phyloP scores from a whole-genome alignment of 2,113 vertebrate genomes.

The Pandion haliaetus region DNA sequence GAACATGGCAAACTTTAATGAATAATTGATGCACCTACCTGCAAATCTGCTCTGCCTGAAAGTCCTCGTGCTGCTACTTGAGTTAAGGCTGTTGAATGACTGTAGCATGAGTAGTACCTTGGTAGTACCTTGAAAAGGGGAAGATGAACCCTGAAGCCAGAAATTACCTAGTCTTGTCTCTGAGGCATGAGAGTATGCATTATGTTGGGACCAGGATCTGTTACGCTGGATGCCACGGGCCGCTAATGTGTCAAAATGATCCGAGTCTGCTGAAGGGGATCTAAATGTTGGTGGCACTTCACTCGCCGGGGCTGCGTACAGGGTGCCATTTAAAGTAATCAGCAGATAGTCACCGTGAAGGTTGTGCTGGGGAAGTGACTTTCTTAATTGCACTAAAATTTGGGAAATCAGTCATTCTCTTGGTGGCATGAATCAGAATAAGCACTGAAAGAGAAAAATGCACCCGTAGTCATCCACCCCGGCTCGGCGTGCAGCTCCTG shows the following conservation, averaged over 20 bases:
- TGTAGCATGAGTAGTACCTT: rapidly evolving
- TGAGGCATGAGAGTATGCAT: rapidly evolving
- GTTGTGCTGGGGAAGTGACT: not conserved
- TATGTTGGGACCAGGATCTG: not conserved
- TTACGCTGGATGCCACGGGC: rapidly evolving
- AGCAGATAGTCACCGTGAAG: not conserved
- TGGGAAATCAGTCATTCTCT: not conserved
- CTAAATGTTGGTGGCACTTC: rapidly evolving
- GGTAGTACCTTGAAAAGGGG: not conserved
- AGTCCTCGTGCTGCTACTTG: rapidly evolving
- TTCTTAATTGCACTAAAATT: not conserved
- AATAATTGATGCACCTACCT: rapidly evolving
- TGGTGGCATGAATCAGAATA: not conserved
- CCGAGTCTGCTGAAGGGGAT: not conserved
- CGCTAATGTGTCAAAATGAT: rapidly evolving
- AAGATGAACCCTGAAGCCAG: not conserved
- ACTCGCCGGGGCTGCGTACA: rapidly evolving
- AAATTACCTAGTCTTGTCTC: rapidly evolving
- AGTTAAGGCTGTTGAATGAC: rapidly evolving
- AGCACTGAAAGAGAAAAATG: not conserved
- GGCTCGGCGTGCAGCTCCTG: rapidly evolving
- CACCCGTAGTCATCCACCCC: rapidly evolving
- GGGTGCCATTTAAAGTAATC: not conserved
- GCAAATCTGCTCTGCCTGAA: not conserved
- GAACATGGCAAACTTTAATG: not conserved